phyloP scores from a whole-genome alignment of 2,888 invertebrate genomes.

The Lasioglossum pauxillum region DNA sequence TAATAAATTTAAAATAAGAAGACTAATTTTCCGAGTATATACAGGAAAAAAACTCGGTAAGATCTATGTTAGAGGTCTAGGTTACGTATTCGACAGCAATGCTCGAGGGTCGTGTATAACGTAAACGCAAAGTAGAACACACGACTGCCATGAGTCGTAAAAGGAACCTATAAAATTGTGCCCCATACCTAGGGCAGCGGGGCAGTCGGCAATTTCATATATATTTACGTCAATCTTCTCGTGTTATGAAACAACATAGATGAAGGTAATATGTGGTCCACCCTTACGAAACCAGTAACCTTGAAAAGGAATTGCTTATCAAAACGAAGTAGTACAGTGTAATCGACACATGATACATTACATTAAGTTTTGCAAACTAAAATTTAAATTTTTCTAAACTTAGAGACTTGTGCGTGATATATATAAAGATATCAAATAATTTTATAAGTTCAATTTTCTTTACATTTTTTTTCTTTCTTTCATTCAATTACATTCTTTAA shows the following conservation, averaged over 20 bases:
- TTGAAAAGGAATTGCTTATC: constrained; percentile 34
- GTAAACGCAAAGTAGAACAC: constrained; percentile 79
- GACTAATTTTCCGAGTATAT: background rate
- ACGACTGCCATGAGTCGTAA: constrained; percentile 81
- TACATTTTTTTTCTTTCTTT: too few species aligned
- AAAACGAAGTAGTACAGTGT: background rate
- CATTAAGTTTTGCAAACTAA: background rate
- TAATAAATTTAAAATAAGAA: background rate
- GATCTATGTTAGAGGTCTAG: background rate
- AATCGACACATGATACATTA: background rate
- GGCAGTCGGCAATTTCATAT: constrained; percentile 65
- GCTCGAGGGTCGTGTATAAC: constrained; percentile 74
- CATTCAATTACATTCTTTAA: too few species aligned
- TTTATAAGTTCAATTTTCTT: too few species aligned
- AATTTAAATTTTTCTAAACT: background rate
- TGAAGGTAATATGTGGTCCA: constrained; percentile 31
- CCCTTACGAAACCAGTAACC: constrained; percentile 36
- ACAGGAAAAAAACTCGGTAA: background rate
- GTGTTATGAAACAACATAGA: constrained; percentile 62
- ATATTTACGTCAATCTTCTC: constrained; percentile 71
- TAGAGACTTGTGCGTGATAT: too few species aligned
- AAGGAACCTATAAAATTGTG: constrained; percentile 80
- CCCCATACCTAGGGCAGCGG: constrained; percentile 47
- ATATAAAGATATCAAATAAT: too few species aligned
- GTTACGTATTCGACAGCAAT: constrained; percentile 35